Evolutionary conservation across 2,888 invertebrate genomes (phyloP).

Genomic region (Sympetrum striolatum): DNA sequence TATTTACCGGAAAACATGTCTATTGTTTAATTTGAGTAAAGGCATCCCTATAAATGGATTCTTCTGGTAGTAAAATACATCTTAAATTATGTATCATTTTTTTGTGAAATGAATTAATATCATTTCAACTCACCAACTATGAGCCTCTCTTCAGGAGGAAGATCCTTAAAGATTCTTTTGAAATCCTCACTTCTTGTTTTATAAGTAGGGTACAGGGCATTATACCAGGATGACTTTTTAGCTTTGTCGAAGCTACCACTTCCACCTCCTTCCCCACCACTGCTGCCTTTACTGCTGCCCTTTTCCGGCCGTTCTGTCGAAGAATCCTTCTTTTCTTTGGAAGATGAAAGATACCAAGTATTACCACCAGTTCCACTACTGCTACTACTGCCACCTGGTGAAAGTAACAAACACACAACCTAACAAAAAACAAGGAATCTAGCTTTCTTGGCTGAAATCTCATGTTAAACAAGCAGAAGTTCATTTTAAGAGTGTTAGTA

Average conservation of each 20-base stretch:
- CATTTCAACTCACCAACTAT: slow-evolving; percentile 87
- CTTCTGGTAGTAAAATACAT: too few species aligned
- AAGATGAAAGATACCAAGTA: slow-evolving; percentile 5
- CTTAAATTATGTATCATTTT: too few species aligned
- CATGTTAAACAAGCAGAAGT: too few species aligned
- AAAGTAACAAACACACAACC: too few species aligned
- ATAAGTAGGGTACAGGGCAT: slow-evolving; percentile 87
- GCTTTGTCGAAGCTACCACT: slow-evolving; percentile 43
- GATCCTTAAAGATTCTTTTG: slow-evolving; percentile 87
- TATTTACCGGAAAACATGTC: too few species aligned
- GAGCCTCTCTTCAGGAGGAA: slow-evolving; percentile 88
- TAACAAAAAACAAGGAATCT: too few species aligned
- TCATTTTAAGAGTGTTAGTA: too few species aligned
- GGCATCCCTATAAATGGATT: too few species aligned
- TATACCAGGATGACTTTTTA: slow-evolving; percentile 84
- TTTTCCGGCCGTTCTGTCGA: slow-evolving; percentile 43
- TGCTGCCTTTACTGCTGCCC: background rate
- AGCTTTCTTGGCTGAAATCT: too few species aligned
- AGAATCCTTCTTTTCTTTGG: slow-evolving; percentile 36
- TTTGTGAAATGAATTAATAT: too few species aligned
- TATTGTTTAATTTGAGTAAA: too few species aligned
- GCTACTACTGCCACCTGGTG: slow-evolving; percentile 37
- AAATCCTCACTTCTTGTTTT: slow-evolving; percentile 93
- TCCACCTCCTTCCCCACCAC: background rate
- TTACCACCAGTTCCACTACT: slow-evolving; percentile 46